Percentiles rank a stretch among this genome's conserved stretches.
phyloP scores from a whole-genome alignment of 1,140 invertebrate genomes.

The Drosophila willistoni region DNA sequence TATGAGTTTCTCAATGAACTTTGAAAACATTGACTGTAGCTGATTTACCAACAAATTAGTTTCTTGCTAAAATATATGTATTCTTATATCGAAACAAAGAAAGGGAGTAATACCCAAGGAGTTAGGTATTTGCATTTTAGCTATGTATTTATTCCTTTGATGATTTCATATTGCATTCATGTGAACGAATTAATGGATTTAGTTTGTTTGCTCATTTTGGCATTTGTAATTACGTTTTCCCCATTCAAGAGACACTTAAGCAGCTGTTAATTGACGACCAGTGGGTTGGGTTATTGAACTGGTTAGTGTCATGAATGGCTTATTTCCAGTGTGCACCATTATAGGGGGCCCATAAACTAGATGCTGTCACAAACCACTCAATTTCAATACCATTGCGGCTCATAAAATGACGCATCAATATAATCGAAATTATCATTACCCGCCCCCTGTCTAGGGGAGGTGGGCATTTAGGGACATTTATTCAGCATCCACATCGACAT shows the following conservation, averaged over 20 bases:
- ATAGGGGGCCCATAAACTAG: conserved; percentile 58
- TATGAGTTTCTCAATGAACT: no score
- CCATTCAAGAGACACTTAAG: conserved; percentile 37
- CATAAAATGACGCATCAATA: conserved; percentile 81
- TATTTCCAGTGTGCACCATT: conserved; percentile 48
- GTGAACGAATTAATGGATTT: neutral
- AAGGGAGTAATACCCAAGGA: no score
- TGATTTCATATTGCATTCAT: neutral
- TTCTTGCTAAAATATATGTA: no score
- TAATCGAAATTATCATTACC: conserved; percentile 80
- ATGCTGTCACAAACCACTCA: conserved; percentile 74
- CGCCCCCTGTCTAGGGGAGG: conserved; percentile 4
- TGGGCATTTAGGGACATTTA: neutral
- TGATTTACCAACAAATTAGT: no score
- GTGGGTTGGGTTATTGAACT: neutral
- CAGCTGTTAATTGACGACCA: conserved; percentile 65
- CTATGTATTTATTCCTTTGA: neutral
- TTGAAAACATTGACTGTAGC: no score
- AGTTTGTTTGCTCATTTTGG: neutral
- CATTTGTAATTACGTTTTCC: conserved; percentile 13
- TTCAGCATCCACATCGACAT: conserved; percentile 25
- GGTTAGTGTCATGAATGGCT: conserved; percentile 37
- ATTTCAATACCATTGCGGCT: conserved; percentile 79
- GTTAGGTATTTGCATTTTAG: no score
- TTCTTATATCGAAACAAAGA: no score